Base-by-base conservation (phyloP, 2,888 invertebrate genomes). In the Caenorhabditis panamensis region DNA sequence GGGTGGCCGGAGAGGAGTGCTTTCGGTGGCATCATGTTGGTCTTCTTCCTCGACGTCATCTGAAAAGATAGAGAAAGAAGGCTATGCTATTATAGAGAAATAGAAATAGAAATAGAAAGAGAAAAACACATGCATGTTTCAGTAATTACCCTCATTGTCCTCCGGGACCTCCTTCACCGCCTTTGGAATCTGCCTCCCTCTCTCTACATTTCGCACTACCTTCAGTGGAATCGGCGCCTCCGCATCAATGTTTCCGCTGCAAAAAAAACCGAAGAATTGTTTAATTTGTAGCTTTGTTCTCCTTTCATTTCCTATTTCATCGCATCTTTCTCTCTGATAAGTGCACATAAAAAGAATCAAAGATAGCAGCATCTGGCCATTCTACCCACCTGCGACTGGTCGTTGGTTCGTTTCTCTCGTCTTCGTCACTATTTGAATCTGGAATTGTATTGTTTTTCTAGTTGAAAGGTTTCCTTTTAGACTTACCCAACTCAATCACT, bases 341-440 rank as follows among this genome's bases (percentile, higher is more conserved):
- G 26, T 24, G 26, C n/a, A 47, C 63, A 37, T 18, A 44, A 44
- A 51, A 36, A 31, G 54, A 2, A 31, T 54, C 26, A 18, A 16
- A 41, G 61, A 67, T 62, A 61, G 47, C 61, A 62, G 18, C 44
- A 18, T 20, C 28, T 61, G 28, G 47, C 47, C 47, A 18, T 47
- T 18, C 18, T 47, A 1, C 63, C 58, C 41, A 82, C 78, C 69
- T 71, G 53, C 64, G 63, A 36, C 53, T 62, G 13, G 22, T 67
- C 47, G 26, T 58, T 31, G 66, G 47, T 58, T 75, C 63, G 51
- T 56, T 73, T 54, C 41, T 59, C 58, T 77, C 73, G 47, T 83
- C 79, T 56, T 84, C 82, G 20, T 79, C 81, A 58, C 69, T 75
- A 31, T 82, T 75, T 20, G 84, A 82, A 31, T 80, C 75, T 79